These are phyloP conservation scores for Lymantria dispar DNA, from an alignment of 2,888 invertebrate species.

Conservation along the genomic window DNA sequence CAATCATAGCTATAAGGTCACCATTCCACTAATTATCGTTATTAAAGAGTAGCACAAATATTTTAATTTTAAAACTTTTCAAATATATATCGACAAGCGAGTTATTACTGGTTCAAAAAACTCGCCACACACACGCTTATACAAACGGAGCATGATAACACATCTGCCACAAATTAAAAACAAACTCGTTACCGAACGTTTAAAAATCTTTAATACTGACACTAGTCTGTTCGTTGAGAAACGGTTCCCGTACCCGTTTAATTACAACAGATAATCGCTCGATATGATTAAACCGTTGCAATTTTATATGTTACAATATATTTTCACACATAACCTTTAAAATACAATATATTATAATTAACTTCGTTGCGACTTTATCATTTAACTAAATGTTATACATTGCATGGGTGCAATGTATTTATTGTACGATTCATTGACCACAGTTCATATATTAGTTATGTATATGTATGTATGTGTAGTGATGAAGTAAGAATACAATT, in stretches of 20 bases:
- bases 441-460: too few species aligned
- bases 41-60: too few species aligned
- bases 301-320: conserved; percentile 13
- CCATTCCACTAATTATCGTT: too few species aligned
- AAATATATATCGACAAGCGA: not conserved
- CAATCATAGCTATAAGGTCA: not conserved
- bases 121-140: conserved; percentile 19
- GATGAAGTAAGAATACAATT: too few species aligned
- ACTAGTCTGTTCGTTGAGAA: conserved; percentile 49
- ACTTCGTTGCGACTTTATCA: not conserved
- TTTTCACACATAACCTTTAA: conserved; percentile 1
- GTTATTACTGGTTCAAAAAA: not conserved
- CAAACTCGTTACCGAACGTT: conserved; percentile 44
- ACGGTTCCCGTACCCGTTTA: conserved; percentile 41
- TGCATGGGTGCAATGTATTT: not conserved
- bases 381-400: not conserved
- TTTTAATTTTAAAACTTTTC: too few species aligned
- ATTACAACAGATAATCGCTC: conserved; percentile 41
- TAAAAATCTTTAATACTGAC: conserved; percentile 58
- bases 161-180: conserved; percentile 57
- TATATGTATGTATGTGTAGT: not conserved
- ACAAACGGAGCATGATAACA: conserved; percentile 39
- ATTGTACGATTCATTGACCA: not conserved
- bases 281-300: conserved; percentile 16
- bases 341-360: not conserved